Percentiles rank a stretch among this genome's conserved stretches.
These are phyloP conservation scores for Micrastur ruficollis DNA, from an alignment of 2,797 vertebrate species.

Conservation along the genomic window DNA sequence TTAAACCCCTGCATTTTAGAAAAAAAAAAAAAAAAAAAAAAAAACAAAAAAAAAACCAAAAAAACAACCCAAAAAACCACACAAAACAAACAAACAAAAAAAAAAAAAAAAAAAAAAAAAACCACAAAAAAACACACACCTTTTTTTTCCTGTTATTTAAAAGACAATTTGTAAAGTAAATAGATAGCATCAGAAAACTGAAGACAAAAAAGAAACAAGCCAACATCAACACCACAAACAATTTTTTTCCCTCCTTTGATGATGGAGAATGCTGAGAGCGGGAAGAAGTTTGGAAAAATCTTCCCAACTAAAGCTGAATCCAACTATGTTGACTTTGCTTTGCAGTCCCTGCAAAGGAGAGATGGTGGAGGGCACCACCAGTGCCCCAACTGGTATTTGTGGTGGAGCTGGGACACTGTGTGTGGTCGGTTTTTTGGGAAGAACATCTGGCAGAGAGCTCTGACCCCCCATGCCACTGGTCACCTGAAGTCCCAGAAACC, in stretches of 20 bases:
- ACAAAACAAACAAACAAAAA: too few relatives aligned
- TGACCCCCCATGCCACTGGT: background rate
- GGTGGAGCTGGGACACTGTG: background rate
- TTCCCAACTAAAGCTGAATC: background rate
- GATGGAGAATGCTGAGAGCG: background rate
- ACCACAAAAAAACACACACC: background rate
- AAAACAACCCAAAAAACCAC: too few relatives aligned
- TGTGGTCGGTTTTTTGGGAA: background rate
- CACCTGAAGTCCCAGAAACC: background rate
- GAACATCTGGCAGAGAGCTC: background rate
- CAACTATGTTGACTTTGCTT: rapidly evolving
- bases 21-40: background rate
- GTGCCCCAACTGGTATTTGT: too few relatives aligned
- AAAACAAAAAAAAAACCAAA: too few relatives aligned
- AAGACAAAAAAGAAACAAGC: background rate
- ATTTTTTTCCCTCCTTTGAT: background rate
- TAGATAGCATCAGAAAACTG: background rate
- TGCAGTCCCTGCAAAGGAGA: background rate
- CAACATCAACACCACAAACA: rapidly evolving
- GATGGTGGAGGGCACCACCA: background rate
- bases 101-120: too few relatives aligned
- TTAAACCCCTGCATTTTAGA: background rate
- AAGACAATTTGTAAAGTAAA: background rate
- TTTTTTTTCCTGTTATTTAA: background rate
- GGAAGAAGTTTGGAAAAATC: background rate